Conservation (phyloP, 2,888 invertebrate species). For the Caenorhabditis drosophilae region DNA sequence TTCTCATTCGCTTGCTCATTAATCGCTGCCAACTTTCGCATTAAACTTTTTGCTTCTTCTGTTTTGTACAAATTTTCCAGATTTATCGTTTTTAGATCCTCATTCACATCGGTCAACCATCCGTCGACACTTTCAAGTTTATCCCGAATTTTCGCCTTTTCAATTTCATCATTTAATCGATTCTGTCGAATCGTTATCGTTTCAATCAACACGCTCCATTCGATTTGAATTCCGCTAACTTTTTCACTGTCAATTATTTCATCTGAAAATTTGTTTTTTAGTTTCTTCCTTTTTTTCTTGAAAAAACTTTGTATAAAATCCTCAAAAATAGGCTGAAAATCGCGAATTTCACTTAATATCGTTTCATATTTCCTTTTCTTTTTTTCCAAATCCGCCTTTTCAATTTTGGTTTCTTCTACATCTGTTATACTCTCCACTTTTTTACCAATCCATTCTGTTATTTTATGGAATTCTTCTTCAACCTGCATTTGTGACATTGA, state of each 20-base stretch:
- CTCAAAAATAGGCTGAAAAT: slow-evolving; percentile 17
- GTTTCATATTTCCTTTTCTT: slow-evolving; percentile 18
- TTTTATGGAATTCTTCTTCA: slow-evolving; percentile 24
- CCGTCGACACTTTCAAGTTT: slow-evolving; percentile 8
- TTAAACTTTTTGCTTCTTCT: slow-evolving; percentile 15
- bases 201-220: slow-evolving; percentile 21
- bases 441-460: slow-evolving; percentile 23
- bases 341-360: slow-evolving; percentile 12
- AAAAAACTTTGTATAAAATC: slow-evolving; percentile 19
- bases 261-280: slow-evolving; percentile 3
- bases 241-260: slow-evolving; percentile 14
- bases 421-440: slow-evolving; percentile 2
- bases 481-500: slow-evolving; percentile 26
- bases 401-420: neutral
- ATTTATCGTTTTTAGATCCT: slow-evolving; percentile 18
- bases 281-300: neutral
- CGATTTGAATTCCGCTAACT: slow-evolving; percentile 8
- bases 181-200: slow-evolving; percentile 13
- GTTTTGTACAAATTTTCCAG: slow-evolving; percentile 11
- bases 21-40: slow-evolving; percentile 11
- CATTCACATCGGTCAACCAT: slow-evolving; percentile 18
- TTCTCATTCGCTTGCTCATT: slow-evolving; percentile 18
- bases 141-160: slow-evolving; percentile 15
- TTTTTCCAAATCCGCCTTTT: slow-evolving; percentile 5
- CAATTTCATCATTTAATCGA: slow-evolving; percentile 9